Evolutionary conservation across 2,797 vertebrate species (phyloP).

Genomic region (Crenuchus spilurus): DNA sequence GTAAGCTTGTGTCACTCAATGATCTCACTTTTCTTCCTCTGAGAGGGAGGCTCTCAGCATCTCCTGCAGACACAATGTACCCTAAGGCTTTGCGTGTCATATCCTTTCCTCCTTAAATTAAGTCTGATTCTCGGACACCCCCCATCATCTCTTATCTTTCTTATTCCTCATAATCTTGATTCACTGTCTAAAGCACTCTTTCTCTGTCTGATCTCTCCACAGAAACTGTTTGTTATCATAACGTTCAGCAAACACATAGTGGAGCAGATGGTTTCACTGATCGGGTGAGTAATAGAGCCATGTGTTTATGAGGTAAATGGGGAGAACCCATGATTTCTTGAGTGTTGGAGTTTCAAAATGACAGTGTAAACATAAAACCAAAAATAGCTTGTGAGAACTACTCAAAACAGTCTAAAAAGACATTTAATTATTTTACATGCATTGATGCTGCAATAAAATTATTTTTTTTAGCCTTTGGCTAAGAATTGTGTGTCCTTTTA

Average conservation of each 20-base stretch:
- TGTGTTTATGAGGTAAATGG: not conserved
- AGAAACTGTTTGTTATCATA: conserved; percentile 99
- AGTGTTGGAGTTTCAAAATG: not conserved
- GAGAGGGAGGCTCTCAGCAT: conserved; percentile 53
- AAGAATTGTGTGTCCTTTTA: not conserved
- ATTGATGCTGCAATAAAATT: not conserved
- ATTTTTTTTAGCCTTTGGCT: not conserved
- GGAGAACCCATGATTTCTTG: not conserved
- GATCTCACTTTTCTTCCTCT: conserved; percentile 65
- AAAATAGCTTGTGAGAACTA: not conserved
- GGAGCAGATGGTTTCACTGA: conserved; percentile 97
- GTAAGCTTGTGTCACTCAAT: conserved; percentile 63
- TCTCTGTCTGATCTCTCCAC: conserved; percentile 62
- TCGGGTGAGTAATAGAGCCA: conserved; percentile 87
- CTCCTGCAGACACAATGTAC: conserved; percentile 57
- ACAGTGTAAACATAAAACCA: not conserved
- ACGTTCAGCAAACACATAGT: conserved; percentile 99
- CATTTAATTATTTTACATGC: not conserved
- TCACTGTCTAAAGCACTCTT: conserved; percentile 49
- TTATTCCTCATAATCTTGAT: conserved; percentile 41
- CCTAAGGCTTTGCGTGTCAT: conserved; percentile 23
- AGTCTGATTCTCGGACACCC: not conserved
- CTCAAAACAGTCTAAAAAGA: not conserved
- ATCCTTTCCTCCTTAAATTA: conserved; percentile 13
- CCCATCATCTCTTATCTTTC: not conserved